Conservation (phyloP, 2,888 invertebrate genomes). For the Orthosia gothica region DNA sequence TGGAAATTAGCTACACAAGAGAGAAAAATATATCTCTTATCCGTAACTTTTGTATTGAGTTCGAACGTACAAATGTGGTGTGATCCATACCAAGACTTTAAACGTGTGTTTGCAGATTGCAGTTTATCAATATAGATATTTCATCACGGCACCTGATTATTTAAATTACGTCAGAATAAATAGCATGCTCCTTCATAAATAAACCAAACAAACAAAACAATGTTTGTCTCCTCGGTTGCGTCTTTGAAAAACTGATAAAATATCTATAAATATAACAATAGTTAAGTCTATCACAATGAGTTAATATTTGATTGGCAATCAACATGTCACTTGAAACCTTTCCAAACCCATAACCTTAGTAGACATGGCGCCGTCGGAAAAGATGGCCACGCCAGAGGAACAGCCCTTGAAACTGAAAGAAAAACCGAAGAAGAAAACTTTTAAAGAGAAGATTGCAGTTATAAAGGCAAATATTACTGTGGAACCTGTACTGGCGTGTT, state of each 20-base stretch:
- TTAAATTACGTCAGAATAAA: slow-evolving; percentile 46
- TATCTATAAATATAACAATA: slow-evolving; percentile 61
- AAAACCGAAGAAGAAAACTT: slow-evolving; percentile 76
- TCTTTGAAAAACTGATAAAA: slow-evolving; percentile 68
- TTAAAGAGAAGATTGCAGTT: slow-evolving; percentile 85
- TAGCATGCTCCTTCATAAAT: slow-evolving; percentile 34
- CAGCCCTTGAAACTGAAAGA: slow-evolving; percentile 77
- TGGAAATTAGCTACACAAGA: not conserved
- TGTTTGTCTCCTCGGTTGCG: slow-evolving; percentile 57
- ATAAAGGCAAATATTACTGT: slow-evolving; percentile 92
- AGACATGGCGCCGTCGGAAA: slow-evolving; percentile 47
- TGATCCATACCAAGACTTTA: slow-evolving; percentile 7
- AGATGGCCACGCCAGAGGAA: slow-evolving; percentile 80
- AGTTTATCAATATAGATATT: slow-evolving; percentile 19
- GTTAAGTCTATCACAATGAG: slow-evolving; percentile 59
- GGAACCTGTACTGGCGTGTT: slow-evolving; percentile 93
- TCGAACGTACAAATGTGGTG: not conserved
- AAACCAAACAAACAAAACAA: slow-evolving; percentile 55
- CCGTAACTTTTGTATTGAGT: not conserved
- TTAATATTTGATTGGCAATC: slow-evolving; percentile 71
- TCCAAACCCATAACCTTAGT: slow-evolving; percentile 57
- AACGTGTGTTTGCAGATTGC: slow-evolving; percentile 23
- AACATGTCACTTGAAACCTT: slow-evolving; percentile 52
- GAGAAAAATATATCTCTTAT: not conserved
- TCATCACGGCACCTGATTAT: slow-evolving; percentile 23